A percentile compares a stretch with the other conserved stretches of the same genome.
These are phyloP conservation scores for Aphyosemion australe DNA, from an alignment of 2,113 vertebrate genomes.

Conservation along the genomic window DNA sequence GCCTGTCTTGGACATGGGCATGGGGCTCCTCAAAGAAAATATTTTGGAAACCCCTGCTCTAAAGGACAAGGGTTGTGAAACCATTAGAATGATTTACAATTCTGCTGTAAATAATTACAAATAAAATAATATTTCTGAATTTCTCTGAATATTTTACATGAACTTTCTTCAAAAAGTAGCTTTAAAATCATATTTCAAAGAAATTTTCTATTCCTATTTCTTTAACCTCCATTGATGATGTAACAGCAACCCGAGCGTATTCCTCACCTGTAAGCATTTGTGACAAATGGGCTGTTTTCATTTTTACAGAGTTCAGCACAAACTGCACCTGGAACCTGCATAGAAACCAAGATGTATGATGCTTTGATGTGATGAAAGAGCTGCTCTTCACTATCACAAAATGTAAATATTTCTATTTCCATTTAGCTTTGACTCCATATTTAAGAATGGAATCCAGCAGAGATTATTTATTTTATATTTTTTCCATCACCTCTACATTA, in stretches of 20 bases:
- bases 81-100: too few relatives aligned
- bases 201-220: not conserved
- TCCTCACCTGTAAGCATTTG: conserved; percentile 49
- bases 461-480: not conserved
- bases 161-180: not conserved
- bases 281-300: not conserved
- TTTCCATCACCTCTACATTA: conserved; percentile 25
- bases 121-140: too few relatives aligned
- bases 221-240: not conserved
- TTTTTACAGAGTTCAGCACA: not conserved
- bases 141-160: not conserved
- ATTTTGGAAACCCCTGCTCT: too few relatives aligned
- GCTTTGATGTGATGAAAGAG: not conserved
- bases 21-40: too few relatives aligned
- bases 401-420: too few relatives aligned
- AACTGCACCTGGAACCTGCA: conserved; percentile 16
- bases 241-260: not conserved
- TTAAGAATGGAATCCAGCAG: too few relatives aligned
- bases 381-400: too few relatives aligned
- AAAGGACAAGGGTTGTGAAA: too few relatives aligned
- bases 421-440: too few relatives aligned
- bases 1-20: too few relatives aligned
- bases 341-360: conserved; percentile 1
- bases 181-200: too few relatives aligned
- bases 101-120: too few relatives aligned